A percentile compares a stretch with the other conserved stretches of the same genome.
Conservation (phyloP, 92 coral and sea anemone species). For the Heteractis magnifica region DNA sequence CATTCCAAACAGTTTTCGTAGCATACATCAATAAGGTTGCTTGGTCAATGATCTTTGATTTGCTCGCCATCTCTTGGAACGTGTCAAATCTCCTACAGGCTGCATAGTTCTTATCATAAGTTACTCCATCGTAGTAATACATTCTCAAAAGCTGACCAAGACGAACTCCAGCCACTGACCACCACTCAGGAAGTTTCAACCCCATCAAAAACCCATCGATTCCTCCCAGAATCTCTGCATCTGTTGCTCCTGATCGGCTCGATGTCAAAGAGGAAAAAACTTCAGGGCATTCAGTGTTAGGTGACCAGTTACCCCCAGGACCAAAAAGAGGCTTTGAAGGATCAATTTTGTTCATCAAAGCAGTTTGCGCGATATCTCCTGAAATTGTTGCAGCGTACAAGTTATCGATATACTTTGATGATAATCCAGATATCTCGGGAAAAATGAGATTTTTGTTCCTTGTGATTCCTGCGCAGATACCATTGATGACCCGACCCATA, state of each 20-base stretch:
- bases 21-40: slow-evolving; percentile 35
- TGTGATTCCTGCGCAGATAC: slow-evolving; percentile 52
- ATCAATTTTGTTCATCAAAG: slow-evolving; percentile 8
- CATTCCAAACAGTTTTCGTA: slow-evolving; percentile 17
- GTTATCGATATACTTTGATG: slow-evolving; percentile 49
- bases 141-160: slow-evolving; percentile 58
- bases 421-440: slow-evolving; percentile 20
- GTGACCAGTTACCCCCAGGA: slow-evolving; percentile 54
- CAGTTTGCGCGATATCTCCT: slow-evolving; percentile 40
- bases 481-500: slow-evolving; percentile 54
- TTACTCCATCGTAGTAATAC: slow-evolving; percentile 49
- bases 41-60: slow-evolving; percentile 18
- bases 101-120: slow-evolving; percentile 20
- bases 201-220: slow-evolving; percentile 60
- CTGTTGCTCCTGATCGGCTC: slow-evolving; percentile 32
- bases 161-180: slow-evolving; percentile 52
- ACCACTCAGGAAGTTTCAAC: slow-evolving; percentile 32
- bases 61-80: slow-evolving; percentile 23
- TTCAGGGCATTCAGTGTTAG: slow-evolving; percentile 38
- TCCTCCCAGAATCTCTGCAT: slow-evolving; percentile 52
- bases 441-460: slow-evolving; percentile 36
- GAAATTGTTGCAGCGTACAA: slow-evolving; percentile 56
- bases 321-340: slow-evolving; percentile 29
- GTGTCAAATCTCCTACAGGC: slow-evolving; percentile 33
- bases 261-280: not conserved